Conservation (phyloP, 1,140 invertebrate species). For the Euwallacea similis region DNA sequence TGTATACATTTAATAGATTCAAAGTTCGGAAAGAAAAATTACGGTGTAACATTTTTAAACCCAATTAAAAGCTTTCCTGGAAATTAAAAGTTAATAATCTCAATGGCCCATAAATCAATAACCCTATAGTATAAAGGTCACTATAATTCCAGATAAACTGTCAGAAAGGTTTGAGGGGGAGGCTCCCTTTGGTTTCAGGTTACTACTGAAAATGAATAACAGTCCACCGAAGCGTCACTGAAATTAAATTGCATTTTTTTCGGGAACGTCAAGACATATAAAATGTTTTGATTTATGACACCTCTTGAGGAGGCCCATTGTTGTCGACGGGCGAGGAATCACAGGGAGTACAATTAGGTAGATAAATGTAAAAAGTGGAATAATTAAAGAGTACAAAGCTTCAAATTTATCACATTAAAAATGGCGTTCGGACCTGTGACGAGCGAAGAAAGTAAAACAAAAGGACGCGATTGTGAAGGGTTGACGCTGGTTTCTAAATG, state of each 20-base stretch:
- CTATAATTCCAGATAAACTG: slow-evolving; percentile 37
- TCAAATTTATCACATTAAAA: slow-evolving; percentile 56
- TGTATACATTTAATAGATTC: too few species aligned
- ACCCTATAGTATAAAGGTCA: slow-evolving; percentile 26
- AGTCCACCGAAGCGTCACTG: slow-evolving; percentile 30
- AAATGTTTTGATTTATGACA: slow-evolving; percentile 52
- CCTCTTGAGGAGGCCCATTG: slow-evolving; percentile 49
- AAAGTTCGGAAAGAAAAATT: too few species aligned
- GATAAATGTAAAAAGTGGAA: slow-evolving; percentile 55
- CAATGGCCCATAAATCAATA: neutral
- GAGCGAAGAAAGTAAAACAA: slow-evolving; percentile 54
- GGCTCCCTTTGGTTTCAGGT: slow-evolving; percentile 33
- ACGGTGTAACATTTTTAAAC: too few species aligned
- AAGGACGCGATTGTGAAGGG: slow-evolving; percentile 49
- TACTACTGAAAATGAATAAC: slow-evolving; percentile 33
- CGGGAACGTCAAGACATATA: slow-evolving; percentile 45
- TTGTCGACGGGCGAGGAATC: slow-evolving; percentile 42
- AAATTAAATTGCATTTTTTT: slow-evolving; percentile 49
- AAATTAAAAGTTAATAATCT: too few species aligned
- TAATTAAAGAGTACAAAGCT: slow-evolving; percentile 55
- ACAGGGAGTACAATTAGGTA: slow-evolving; percentile 55
- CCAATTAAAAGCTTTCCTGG: too few species aligned
- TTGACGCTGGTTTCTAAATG: slow-evolving; percentile 49
- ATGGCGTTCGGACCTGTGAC: slow-evolving; percentile 51
- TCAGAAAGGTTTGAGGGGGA: slow-evolving; percentile 21